Conservation (phyloP, 1,140 invertebrate genomes). For the Pseudachorutes palmiensis region DNA sequence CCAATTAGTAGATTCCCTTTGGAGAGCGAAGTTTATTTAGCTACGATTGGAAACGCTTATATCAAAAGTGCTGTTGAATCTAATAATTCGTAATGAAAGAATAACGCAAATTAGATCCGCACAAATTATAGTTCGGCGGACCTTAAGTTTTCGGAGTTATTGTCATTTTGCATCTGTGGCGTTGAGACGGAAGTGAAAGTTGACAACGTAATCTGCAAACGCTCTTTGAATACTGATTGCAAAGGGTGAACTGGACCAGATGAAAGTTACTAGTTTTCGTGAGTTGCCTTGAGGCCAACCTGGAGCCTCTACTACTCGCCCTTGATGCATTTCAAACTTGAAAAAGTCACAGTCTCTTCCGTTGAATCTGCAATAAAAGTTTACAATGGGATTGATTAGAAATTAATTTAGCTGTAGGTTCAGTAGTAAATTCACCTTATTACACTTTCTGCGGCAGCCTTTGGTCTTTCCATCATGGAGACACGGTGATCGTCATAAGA, state of each 20-base stretch:
- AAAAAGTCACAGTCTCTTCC: constrained; percentile 76
- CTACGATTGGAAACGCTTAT: too few relatives aligned
- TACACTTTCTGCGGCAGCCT: constrained; percentile 85
- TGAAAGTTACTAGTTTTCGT: constrained; percentile 99
- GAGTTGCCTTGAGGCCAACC: constrained; percentile 55
- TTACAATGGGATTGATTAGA: not conserved
- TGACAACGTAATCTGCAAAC: constrained; percentile 91
- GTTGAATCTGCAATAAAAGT: constrained; percentile 64
- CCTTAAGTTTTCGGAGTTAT: too few relatives aligned
- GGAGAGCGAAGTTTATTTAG: too few relatives aligned
- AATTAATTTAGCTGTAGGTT: too few relatives aligned
- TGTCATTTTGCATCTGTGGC: too few relatives aligned
- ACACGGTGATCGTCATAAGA: constrained; percentile 96
- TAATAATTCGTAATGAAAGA: too few relatives aligned
- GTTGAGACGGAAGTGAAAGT: constrained; percentile 73
- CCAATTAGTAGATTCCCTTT: too few relatives aligned
- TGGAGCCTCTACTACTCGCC: constrained; percentile 53
- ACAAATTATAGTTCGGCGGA: too few relatives aligned
- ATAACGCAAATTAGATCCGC: too few relatives aligned
- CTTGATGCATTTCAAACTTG: constrained; percentile 81
- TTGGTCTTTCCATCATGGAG: constrained; percentile 88
- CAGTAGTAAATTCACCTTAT: constrained; percentile 62
- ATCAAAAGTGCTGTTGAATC: too few relatives aligned
- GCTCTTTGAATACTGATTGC: constrained; percentile 90
- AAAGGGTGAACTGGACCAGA: constrained; percentile 90